Conservation (phyloP, 2,888 invertebrate species). For the Gari tellinella region DNA sequence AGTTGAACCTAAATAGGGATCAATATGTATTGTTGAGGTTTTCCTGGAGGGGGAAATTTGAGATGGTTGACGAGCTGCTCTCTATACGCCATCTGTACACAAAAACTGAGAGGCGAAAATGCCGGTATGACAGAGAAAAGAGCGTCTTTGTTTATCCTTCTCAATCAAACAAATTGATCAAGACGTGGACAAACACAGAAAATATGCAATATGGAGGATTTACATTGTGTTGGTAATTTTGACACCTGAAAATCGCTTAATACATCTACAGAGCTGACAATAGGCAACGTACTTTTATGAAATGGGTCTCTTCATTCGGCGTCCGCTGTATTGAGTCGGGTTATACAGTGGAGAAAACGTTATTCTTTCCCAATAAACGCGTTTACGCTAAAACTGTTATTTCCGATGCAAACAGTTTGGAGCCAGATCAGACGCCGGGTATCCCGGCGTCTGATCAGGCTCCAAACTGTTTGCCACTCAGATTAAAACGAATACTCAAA, state of each 20-base stretch:
- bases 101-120: conserved; percentile 20
- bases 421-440: too few relatives aligned
- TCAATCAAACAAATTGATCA: conserved; percentile 49
- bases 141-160: conserved; percentile 48
- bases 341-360: too few relatives aligned
- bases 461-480: too few relatives aligned
- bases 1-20: conserved; percentile 33
- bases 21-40: conserved; percentile 50
- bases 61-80: conserved; percentile 37
- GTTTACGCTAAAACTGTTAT: too few relatives aligned
- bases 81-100: conserved; percentile 51
- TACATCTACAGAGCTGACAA: too few relatives aligned
- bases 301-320: too few relatives aligned
- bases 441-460: too few relatives aligned
- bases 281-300: too few relatives aligned
- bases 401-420: too few relatives aligned
- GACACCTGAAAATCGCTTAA: conserved; percentile 1
- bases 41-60: conserved; percentile 41
- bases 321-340: not conserved
- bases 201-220: too few relatives aligned
- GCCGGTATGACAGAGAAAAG: conserved; percentile 18
- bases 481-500: too few relatives aligned
- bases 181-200: conserved; percentile 12
- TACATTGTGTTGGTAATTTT: conserved; percentile 3
- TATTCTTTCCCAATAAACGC: too few relatives aligned